Conservation (phyloP, 2,888 invertebrate genomes). For the Brenthis ino region DNA sequence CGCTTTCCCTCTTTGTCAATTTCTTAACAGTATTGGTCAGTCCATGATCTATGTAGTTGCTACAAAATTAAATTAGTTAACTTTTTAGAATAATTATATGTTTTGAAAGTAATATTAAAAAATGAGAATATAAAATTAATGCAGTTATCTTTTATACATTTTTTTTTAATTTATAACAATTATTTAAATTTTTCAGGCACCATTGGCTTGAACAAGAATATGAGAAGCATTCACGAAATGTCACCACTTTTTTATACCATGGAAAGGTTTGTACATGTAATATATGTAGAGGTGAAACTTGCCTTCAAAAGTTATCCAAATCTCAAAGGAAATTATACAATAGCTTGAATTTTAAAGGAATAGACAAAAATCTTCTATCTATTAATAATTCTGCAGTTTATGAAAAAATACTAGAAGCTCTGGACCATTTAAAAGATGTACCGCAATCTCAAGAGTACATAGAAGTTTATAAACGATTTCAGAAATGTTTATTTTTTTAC, state of each 20-base stretch:
- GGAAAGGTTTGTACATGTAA: slow-evolving; percentile 23
- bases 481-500: slow-evolving; percentile 8
- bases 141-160: background rate
- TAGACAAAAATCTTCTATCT: slow-evolving; percentile 13
- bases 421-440: slow-evolving; percentile 32
- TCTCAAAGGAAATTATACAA: slow-evolving; percentile 19
- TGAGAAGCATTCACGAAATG: background rate
- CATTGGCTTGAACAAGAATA: background rate
- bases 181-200: slow-evolving; percentile 12
- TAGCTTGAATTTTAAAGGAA: slow-evolving; percentile 3
- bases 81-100: too few relatives aligned
- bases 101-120: too few relatives aligned
- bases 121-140: background rate
- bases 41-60: too few relatives aligned
- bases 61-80: too few relatives aligned
- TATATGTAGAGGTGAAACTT: background rate
- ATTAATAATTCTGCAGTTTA: slow-evolving; percentile 23
- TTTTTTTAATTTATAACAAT: slow-evolving; percentile 6
- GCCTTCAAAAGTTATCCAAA: slow-evolving; percentile 1
- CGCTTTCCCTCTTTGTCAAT: too few relatives aligned
- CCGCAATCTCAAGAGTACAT: slow-evolving; percentile 41
- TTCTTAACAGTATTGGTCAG: too few relatives aligned
- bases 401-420: slow-evolving; percentile 24
- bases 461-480: slow-evolving; percentile 26
- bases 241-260: slow-evolving; percentile 3